Evolutionary conservation across 2,113 vertebrate genomes (phyloP).

Genomic region (Lampris megalopsis): DNA sequence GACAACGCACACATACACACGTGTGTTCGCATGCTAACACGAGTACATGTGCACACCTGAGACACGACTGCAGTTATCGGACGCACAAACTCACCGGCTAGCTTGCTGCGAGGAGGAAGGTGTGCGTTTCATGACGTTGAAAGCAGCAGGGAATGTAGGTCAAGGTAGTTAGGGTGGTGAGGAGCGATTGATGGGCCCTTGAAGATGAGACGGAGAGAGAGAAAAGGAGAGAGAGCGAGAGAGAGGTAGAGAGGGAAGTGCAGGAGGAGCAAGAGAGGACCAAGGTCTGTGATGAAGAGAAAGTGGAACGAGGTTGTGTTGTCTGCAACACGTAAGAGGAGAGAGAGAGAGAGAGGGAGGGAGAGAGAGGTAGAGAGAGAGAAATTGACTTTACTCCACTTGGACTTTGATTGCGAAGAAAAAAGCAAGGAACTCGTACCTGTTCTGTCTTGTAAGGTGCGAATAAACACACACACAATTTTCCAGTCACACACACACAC

Average conservation of each 20-base stretch:
- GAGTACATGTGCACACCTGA: not conserved
- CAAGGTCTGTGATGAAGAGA: slow-evolving; percentile 24
- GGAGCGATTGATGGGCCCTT: slow-evolving; percentile 42
- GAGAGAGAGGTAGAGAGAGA: not conserved
- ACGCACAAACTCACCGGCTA: not conserved
- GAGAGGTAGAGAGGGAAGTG: not conserved
- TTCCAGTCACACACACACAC: not conserved
- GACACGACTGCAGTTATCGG: not conserved
- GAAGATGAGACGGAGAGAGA: slow-evolving; percentile 8
- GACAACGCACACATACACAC: not conserved
- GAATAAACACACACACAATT: slow-evolving; percentile 18
- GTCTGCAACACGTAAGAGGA: slow-evolving; percentile 11
- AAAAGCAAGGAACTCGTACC: not conserved
- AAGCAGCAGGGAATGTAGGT: slow-evolving; percentile 68
- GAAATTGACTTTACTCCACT: not conserved
- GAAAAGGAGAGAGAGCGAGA: not conserved
- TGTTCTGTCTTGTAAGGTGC: slow-evolving; percentile 43
- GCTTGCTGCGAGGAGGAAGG: too few relatives aligned
- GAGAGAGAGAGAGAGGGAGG: not conserved
- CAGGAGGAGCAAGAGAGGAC: not conserved
- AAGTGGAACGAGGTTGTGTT: slow-evolving; percentile 1
- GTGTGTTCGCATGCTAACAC: too few relatives aligned
- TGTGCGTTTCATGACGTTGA: not conserved
- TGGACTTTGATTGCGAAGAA: slow-evolving; percentile 20
- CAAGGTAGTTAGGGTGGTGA: slow-evolving; percentile 46